These are phyloP conservation scores for Dynastes hyllus DNA, from an alignment of 2,888 invertebrate genomes.

Conservation along the genomic window DNA sequence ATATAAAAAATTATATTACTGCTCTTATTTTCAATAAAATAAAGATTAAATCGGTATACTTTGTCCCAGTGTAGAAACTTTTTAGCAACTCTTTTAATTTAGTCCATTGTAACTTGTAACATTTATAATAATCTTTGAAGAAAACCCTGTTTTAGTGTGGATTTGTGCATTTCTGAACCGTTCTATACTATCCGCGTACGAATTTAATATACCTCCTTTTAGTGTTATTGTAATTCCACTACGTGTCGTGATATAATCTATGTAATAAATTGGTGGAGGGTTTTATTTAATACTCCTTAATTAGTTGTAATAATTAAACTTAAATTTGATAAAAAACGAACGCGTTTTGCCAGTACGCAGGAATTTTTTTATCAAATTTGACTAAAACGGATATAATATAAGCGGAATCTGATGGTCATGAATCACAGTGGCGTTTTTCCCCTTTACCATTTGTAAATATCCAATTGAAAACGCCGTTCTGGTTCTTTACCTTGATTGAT, in stretches of 20 bases:
- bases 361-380: slow-evolving; percentile 51
- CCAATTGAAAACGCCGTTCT: slow-evolving; percentile 64
- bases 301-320: slow-evolving; percentile 32
- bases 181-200: too few relatives aligned
- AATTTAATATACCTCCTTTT: slow-evolving; percentile 30
- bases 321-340: slow-evolving; percentile 50
- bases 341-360: not conserved
- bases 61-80: too few relatives aligned
- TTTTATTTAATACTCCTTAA: slow-evolving; percentile 33
- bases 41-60: too few relatives aligned
- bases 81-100: too few relatives aligned
- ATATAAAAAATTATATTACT: too few relatives aligned
- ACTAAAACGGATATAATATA: slow-evolving; percentile 39
- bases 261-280: slow-evolving; percentile 52
- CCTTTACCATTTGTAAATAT: slow-evolving; percentile 59
- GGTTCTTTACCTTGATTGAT: slow-evolving; percentile 62
- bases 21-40: too few relatives aligned
- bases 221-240: slow-evolving; percentile 22
- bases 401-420: slow-evolving; percentile 62
- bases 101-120: too few relatives aligned
- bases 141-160: too few relatives aligned
- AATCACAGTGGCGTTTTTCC: slow-evolving; percentile 67
- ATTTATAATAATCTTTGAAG: too few relatives aligned
- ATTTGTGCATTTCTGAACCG: too few relatives aligned
- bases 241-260: slow-evolving; percentile 49